Evolutionary conservation across 2,113 vertebrate genomes (phyloP).

Genomic region (Neogale vison): DNA sequence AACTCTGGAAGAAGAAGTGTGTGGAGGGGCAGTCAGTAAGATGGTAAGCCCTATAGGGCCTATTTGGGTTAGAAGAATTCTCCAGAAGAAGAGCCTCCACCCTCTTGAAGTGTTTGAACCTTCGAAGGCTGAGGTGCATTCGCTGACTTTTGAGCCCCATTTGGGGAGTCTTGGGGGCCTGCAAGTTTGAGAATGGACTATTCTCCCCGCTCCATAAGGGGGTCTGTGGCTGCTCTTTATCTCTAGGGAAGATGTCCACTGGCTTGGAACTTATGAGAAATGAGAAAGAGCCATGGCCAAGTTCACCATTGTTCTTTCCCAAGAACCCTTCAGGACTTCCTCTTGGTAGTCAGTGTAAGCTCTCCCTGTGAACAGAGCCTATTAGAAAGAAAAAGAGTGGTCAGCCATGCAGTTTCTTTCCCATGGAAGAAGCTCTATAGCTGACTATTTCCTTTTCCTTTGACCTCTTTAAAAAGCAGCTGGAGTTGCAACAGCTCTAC

Average conservation of each 20-base stretch:
- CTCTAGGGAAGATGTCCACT: not conserved
- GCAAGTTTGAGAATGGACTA: not conserved
- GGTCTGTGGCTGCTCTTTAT: not conserved
- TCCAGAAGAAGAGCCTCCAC: not conserved
- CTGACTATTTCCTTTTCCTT: slow-evolving; percentile 17
- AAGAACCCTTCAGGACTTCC: not conserved
- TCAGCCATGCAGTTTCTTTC: not conserved
- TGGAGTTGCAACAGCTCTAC: slow-evolving; percentile 35
- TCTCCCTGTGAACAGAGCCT: not conserved
- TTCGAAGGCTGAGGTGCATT: not conserved
- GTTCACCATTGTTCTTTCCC: not conserved
- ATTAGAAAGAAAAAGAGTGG: not conserved
- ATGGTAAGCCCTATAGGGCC: not conserved
- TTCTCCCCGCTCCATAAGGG: not conserved
- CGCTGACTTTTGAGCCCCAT: not conserved
- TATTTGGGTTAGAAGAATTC: not conserved
- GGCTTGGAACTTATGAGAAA: not conserved
- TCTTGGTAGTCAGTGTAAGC: not conserved
- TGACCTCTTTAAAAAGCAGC: slow-evolving; percentile 18
- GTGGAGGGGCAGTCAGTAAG: not conserved
- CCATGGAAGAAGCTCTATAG: not conserved
- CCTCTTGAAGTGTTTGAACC: not conserved
- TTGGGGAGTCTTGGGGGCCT: not conserved
- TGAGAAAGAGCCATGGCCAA: not conserved
- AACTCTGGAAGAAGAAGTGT: not conserved